Base-by-base conservation (phyloP, 2,113 vertebrate species). In the Oncorhynchus tshawytscha region DNA sequence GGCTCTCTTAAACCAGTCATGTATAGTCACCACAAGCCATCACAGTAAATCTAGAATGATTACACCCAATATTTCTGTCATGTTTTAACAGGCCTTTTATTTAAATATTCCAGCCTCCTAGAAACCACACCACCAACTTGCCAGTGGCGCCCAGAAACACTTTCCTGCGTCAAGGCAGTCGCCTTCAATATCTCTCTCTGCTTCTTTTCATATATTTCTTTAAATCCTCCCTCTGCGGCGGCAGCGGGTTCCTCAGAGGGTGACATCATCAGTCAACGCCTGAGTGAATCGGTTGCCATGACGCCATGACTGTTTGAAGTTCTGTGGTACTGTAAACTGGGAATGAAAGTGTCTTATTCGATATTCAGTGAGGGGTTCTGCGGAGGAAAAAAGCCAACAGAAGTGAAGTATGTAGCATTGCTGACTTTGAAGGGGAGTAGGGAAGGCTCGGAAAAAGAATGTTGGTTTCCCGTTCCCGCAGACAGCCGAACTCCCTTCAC, bases 31-130 rank as follows among this genome's bases (percentile, higher is more conserved):
- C 81, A 76, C 75, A 85, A 67, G 80, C 76, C 86, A 78, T 90
- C 85, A 82, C 31, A 76, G 78, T 84, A 82, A 90, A 88, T 74
- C 81, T 86, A 70, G 74, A 73, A 79, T 85, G 86, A 87, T 89
- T 91, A 85, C 82, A 81, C 83, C 83, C 82, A 89, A 89, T 90
- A 90, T 85, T 83, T 79, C 87, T 88, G 89, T 91, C 87, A 90
- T 90, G 86, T 90, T 90, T 88, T 84, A 89, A 82, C 83, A 84
- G 80, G 65, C 81, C 86, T 82, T 86, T 88, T 88, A 88, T 88
- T 82, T 89, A 89, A 89, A 85, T 74, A 81, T 75, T 59, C 83
- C 71, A 74, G 77, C 49, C 59, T 71, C 80, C 88, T 77, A 84
- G 82, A 73, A 78, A 88, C 87, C 84, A 31, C 86, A 18, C 70